phyloP scores from a whole-genome alignment of 2,113 vertebrate genomes.

The Fregata magnificens region DNA sequence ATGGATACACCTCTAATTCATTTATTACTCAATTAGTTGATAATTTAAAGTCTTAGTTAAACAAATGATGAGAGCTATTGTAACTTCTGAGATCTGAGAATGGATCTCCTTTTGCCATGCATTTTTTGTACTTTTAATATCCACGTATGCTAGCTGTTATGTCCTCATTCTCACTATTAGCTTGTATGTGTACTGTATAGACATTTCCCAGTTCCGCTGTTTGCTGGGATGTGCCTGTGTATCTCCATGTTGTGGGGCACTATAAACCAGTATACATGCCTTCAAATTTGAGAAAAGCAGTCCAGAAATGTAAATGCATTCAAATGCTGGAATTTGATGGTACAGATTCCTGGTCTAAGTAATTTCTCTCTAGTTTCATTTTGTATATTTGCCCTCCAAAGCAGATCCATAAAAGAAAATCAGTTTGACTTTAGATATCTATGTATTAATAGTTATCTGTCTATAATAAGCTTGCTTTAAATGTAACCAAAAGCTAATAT shows the following conservation, averaged over 20 bases:
- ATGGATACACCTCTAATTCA: not conserved
- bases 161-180: not conserved
- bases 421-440: not conserved
- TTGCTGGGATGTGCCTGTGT: not conserved
- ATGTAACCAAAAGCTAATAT: not conserved
- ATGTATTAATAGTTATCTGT: not conserved
- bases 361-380: not conserved
- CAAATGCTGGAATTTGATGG: not conserved
- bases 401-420: not conserved
- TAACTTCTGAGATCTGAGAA: not conserved
- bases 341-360: not conserved
- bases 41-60: not conserved
- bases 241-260: not conserved
- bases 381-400: not conserved
- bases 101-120: not conserved
- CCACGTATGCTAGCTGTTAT: not conserved
- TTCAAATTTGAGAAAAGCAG: not conserved
- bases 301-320: not conserved
- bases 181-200: too few species aligned
- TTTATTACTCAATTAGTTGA: not conserved
- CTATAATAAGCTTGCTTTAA: not conserved
- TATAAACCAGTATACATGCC: not conserved
- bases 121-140: not conserved
- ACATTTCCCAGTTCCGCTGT: not conserved
- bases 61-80: not conserved